A percentile compares a stretch with the other conserved stretches of the same genome.
Conservation (phyloP, 2,888 invertebrate species). For the Automeris io region DNA sequence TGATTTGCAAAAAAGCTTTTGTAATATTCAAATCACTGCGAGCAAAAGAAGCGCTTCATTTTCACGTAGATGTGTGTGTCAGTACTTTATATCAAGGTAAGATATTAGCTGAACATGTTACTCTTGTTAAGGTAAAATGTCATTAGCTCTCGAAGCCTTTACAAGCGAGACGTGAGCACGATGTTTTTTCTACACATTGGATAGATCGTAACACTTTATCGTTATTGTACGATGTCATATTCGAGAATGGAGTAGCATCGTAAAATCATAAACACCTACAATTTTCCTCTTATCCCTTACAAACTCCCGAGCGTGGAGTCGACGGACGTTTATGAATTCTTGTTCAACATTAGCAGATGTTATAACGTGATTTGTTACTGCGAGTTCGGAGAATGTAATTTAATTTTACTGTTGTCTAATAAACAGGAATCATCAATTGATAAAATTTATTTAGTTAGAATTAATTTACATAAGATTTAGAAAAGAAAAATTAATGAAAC, state of each 20-base stretch:
- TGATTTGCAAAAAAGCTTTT: too few species aligned
- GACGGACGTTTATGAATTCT: constrained; percentile 52
- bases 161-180: constrained; percentile 36
- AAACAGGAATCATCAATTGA: too few species aligned
- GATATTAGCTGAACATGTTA: constrained; percentile 14
- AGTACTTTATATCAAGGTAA: constrained; percentile 9
- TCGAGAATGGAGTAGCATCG: constrained; percentile 52
- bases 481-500: too few species aligned
- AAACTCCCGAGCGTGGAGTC: constrained; percentile 40
- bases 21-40: not conserved
- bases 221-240: constrained; percentile 60
- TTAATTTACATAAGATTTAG: too few species aligned
- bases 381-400: not conserved
- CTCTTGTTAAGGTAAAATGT: constrained; percentile 45
- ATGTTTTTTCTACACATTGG: constrained; percentile 44
- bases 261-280: constrained; percentile 64
- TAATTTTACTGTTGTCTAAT: too few species aligned
- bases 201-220: constrained; percentile 55
- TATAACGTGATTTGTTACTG: not conserved
- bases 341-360: constrained; percentile 25
- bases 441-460: too few species aligned
- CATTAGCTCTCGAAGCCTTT: constrained; percentile 40
- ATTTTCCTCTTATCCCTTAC: constrained; percentile 46
- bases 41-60: constrained; percentile 14
- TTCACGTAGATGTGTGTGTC: constrained; percentile 1